Conservation (phyloP, 2,797 vertebrate species). For the Epinephelus malabaricus region DNA sequence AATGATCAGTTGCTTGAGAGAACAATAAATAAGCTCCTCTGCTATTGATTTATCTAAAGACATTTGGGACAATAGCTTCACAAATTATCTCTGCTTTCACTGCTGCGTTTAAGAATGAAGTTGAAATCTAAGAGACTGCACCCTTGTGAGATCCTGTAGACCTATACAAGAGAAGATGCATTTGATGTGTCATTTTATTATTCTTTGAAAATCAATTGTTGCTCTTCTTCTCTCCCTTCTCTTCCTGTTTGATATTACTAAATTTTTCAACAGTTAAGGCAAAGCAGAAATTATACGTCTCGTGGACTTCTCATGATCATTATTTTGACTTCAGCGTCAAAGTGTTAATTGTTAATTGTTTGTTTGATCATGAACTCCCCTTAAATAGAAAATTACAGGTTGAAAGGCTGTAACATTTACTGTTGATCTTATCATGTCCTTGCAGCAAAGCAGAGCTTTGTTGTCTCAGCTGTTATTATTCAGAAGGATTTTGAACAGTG, state of each 20-base stretch:
- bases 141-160: not conserved
- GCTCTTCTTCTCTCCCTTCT: not conserved
- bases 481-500: constrained; percentile 41
- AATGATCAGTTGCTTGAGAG: constrained; percentile 68
- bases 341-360: constrained; percentile 7
- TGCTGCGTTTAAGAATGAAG: constrained; percentile 38
- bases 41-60: constrained; percentile 60
- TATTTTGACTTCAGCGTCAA: not conserved
- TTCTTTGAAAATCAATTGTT: not conserved
- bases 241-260: not conserved
- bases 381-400: constrained; percentile 23
- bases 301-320: not conserved
- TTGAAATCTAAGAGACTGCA: constrained; percentile 4
- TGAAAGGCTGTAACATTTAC: constrained; percentile 24
- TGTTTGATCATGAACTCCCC: constrained; percentile 1
- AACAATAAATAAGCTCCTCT: constrained; percentile 63
- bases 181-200: not conserved
- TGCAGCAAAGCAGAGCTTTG: constrained; percentile 28
- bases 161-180: not conserved
- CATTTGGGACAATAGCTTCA: constrained; percentile 34
- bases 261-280: not conserved
- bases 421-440: constrained; percentile 23
- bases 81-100: constrained; percentile 41
- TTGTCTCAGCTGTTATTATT: constrained; percentile 55
- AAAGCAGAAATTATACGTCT: not conserved